Conservation (phyloP, 1,140 invertebrate genomes). For the Thereuonema tuberculata region DNA sequence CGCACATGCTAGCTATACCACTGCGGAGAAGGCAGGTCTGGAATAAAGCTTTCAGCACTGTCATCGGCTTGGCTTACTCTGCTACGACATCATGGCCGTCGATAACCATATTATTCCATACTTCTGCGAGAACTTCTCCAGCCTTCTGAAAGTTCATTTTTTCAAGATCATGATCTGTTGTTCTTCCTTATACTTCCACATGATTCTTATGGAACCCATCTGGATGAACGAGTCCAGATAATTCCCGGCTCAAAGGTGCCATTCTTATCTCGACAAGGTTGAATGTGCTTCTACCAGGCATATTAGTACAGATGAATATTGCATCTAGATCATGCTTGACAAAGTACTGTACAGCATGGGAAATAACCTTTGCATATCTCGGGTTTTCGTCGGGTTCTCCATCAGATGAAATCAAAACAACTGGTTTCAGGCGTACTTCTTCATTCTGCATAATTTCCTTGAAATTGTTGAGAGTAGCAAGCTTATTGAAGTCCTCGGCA, state of each 20-base stretch:
- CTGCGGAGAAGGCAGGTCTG: no score
- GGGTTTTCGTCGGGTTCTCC: constrained; percentile 34
- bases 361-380: constrained; percentile 27
- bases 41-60: no score
- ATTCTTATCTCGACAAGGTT: constrained; percentile 27
- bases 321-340: constrained; percentile 34
- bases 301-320: constrained; percentile 32
- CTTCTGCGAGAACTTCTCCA: constrained; percentile 23
- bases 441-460: constrained; percentile 19
- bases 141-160: constrained; percentile 26
- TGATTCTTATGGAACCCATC: constrained; percentile 30
- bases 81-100: constrained; percentile 24
- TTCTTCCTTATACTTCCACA: constrained; percentile 26
- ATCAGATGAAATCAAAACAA: constrained; percentile 27
- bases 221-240: constrained; percentile 29
- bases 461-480: no score
- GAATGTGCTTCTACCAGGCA: constrained; percentile 29
- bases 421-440: constrained; percentile 30
- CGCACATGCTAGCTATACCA: constrained; percentile 16
- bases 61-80: constrained; percentile 19
- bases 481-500: constrained; percentile 25
- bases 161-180: constrained; percentile 27
- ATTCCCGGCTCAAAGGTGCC: constrained; percentile 31
- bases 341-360: no score
- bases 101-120: constrained; percentile 22